Evolutionary conservation across 2,888 invertebrate species (phyloP), one percentile per base, ranked within the genome.

Genomic region (Harmothoe impar): DNA sequence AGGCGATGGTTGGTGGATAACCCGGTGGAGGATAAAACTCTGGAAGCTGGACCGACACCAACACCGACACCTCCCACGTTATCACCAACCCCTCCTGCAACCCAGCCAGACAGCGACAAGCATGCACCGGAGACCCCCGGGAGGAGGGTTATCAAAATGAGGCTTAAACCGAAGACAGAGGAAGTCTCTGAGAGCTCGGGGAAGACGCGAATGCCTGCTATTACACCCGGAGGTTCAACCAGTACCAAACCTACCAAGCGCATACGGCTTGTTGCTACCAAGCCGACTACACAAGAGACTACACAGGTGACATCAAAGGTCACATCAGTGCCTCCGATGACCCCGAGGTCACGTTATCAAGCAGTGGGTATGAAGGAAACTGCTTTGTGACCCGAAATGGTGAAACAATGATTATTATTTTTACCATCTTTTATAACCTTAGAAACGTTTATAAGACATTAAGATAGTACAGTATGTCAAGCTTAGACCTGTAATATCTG

Each of bases 121-220:
- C 29, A 77, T 1, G 29, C 0, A 3, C 77, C 20, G 51, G 84
- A 43, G 33, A 23, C n/a, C 7, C 84, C 84, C n/a, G 33, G 84
- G 84, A 86, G 86, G 56, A 52, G 20, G 25, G n/a, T 86, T 1
- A 86, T 86, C 56, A 86, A 86, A 86, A 52, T 86, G 29, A 86
- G 25, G 25, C 56, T 86, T 1, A 84, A 84, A 52, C n/a, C 84
- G 5, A 84, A 84, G 84, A 35, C 23, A n/a, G 5, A n/a, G 23
- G 43, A 33, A 23, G 25, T 15, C 43, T 43, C 33, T 78, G 78
- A 78, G 23, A 62, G 29, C 31, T 77, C 31, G 17, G 31, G 17
- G 77, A 31, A 25, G 31, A 29, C 31, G 17, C n/a, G 25, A 10
- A 31, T 31, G 31, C 15, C 77, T 5, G 17, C 15, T 25, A 29